Base-by-base conservation (phyloP, 2,888 invertebrate species). In the Idaea aversata region DNA sequence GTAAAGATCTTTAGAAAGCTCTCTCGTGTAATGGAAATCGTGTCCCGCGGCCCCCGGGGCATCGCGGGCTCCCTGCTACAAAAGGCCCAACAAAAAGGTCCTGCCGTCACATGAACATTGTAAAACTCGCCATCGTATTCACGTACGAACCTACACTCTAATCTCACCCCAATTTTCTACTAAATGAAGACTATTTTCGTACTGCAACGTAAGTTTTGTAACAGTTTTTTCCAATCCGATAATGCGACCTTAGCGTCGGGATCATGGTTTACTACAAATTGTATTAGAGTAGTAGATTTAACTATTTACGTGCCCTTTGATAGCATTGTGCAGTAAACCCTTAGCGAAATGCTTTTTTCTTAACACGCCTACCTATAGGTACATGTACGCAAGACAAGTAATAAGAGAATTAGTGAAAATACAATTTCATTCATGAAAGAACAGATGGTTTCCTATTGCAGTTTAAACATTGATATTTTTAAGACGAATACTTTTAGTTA, bases 191-290 rank as follows among this genome's bases (percentile, higher is more conserved):
- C 72, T 75, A 83, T 79, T 89, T 88, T 88, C 70, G 74, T 70
- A 67, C 57, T 60, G 25, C 57, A 67, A 63, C 71, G 70, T 75
- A 78, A 82, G 79, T 87, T 85, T 83, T 85, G 87, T 86, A 88
- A 90, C 88, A 87, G 89, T 91, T 91, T 91, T 90, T 91, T 90
- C 88, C 91, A 90, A 91, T 92, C 89, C 89, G 91, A 91, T 92
- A 92, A 92, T 91, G 90, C 89, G 88, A 91, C 90, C 90, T 91
- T 91, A 90, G 90, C 87, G 89, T 83, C 87, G 88, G 90, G 91
- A 91, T 91, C 91, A 91, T 91, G 91, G 91, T 91, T 92, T 91
- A 92, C 91, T 92, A 92, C 91, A 92, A 92, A 92, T 92, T 92
- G 91, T 92, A 91, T 92, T 90, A 91, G 90, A 91, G 90, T 87